A percentile compares a stretch with the other conserved stretches of the same genome.
These are phyloP conservation scores for Metopolophium dirhodum DNA, from an alignment of 1,140 invertebrate species.

Conservation along the genomic window DNA sequence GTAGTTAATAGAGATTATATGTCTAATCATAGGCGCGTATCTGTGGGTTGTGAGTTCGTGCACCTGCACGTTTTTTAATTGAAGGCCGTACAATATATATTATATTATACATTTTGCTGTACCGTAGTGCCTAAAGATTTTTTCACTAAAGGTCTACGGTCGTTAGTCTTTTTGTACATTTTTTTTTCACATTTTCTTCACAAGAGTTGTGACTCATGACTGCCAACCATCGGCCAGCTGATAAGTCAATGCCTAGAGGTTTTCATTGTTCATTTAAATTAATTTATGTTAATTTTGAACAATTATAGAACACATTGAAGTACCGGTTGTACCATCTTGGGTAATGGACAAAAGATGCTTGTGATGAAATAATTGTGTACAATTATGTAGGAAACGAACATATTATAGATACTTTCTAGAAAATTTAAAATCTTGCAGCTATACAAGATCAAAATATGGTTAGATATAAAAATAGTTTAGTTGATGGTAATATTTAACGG, in stretches of 20 bases:
- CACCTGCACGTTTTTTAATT: not conserved
- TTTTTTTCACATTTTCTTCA: not conserved
- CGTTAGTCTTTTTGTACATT: not conserved
- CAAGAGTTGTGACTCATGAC: not conserved
- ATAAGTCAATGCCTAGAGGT: not conserved
- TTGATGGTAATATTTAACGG: not conserved
- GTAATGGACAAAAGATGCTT: not conserved
- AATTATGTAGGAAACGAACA: not conserved
- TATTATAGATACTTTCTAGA: not conserved
- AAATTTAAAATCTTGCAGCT: not conserved
- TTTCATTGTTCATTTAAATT: not conserved
- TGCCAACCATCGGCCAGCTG: not conserved
- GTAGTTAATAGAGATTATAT: not conserved
- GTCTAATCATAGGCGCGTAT: not conserved
- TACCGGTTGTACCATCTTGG: not conserved
- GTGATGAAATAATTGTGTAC: not conserved
- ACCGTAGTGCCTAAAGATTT: not conserved
- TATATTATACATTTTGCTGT: not conserved
- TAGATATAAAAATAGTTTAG: not conserved
- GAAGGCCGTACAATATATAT: not conserved
- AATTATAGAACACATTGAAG: not conserved
- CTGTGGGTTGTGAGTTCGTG: not conserved
- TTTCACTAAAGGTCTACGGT: not conserved
- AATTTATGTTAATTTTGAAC: not conserved
- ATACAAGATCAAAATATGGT: not conserved